Conservation (phyloP, 2,797 vertebrate species). For the Furcifer pardalis region DNA sequence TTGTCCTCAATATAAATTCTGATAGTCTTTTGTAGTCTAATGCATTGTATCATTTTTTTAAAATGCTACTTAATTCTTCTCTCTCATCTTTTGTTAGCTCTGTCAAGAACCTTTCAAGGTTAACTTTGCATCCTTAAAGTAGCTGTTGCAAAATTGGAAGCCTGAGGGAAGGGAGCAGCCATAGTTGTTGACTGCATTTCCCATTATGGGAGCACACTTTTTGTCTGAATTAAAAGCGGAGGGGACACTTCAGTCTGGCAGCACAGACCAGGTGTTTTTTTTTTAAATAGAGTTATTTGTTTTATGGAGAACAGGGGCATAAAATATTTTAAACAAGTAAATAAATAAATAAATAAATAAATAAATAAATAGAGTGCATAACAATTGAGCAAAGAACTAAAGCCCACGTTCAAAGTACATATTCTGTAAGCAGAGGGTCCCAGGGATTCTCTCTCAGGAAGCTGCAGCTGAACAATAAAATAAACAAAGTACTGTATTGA, state of each 20-base stretch:
- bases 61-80: constrained; percentile 54
- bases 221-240: background rate
- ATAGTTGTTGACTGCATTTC: background rate
- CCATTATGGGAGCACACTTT: background rate
- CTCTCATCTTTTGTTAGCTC: constrained; percentile 36
- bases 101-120: constrained; percentile 6
- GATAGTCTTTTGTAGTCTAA: constrained; percentile 58
- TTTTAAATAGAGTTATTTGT: background rate
- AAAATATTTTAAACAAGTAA: no score
- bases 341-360: no score
- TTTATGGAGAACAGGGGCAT: no score
- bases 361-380: no score
- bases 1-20: constrained; percentile 34
- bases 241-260: background rate
- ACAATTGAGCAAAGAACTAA: background rate
- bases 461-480: background rate
- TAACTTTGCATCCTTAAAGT: background rate
- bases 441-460: background rate
- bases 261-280: background rate
- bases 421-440: background rate
- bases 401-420: background rate
- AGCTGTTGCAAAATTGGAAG: background rate
- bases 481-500: background rate
- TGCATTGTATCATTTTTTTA: constrained; percentile 43
- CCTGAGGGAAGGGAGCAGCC: background rate